phyloP scores from a whole-genome alignment of 2,797 vertebrate genomes.

The Chelidonichthys spinosus region DNA sequence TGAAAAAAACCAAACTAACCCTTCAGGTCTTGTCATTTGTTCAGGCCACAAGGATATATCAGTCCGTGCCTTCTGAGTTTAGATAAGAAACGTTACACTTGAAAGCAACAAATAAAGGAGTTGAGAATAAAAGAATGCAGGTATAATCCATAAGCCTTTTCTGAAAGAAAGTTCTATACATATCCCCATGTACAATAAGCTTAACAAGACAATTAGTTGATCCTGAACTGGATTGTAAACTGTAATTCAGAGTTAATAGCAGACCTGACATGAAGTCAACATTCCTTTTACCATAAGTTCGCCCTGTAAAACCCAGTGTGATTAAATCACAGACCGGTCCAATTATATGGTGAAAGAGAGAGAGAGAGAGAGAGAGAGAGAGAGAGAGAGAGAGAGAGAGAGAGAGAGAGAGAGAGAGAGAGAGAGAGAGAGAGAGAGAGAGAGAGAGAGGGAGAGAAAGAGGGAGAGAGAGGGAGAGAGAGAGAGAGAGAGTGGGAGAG shows the following conservation, averaged over 20 bases:
- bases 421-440: not conserved
- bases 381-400: not conserved
- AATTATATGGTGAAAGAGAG: constrained; percentile 14
- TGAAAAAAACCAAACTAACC: not conserved
- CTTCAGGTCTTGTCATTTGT: not conserved
- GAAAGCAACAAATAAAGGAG: not conserved
- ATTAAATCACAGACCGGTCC: constrained; percentile 26
- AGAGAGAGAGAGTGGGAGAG: constrained; percentile 11
- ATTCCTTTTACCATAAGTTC: not conserved
- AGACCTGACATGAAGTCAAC: not conserved
- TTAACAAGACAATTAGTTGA: not conserved
- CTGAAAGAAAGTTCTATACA: not conserved
- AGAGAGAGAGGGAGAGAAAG: not conserved
- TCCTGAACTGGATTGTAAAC: not conserved
- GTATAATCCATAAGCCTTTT: not conserved
- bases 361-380: constrained; percentile 12
- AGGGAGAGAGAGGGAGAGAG: not conserved
- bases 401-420: not conserved
- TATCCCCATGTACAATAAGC: not conserved
- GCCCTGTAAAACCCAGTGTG: constrained; percentile 2
- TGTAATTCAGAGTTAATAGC: constrained; percentile 1
- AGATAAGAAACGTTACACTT: not conserved
- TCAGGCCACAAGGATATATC: not conserved
- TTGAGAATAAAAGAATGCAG: not conserved
- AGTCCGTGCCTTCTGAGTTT: not conserved